These are phyloP conservation scores for Spodoptera litura DNA, from an alignment of 1,140 invertebrate species.

Conservation along the genomic window DNA sequence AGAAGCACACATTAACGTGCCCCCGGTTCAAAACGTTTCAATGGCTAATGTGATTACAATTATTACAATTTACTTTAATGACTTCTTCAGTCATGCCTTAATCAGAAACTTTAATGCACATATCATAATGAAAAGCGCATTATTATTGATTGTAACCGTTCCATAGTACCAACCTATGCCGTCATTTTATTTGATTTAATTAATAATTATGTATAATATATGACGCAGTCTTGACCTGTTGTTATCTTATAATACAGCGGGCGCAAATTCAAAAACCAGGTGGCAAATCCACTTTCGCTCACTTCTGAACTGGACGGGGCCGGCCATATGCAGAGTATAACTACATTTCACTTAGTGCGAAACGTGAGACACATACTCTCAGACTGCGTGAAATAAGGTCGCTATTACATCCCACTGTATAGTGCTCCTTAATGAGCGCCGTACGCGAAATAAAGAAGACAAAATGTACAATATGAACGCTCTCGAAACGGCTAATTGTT, in stretches of 20 bases:
- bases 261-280: slow-evolving; percentile 53
- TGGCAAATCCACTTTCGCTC: slow-evolving; percentile 73
- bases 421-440: slow-evolving; percentile 18
- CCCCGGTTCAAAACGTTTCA: slow-evolving; percentile 18
- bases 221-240: neutral
- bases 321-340: slow-evolving; percentile 59
- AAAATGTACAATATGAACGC: slow-evolving; percentile 41
- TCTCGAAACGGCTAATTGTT: slow-evolving; percentile 53
- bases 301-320: slow-evolving; percentile 58
- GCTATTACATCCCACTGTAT: slow-evolving; percentile 42
- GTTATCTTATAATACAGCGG: neutral
- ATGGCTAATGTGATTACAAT: slow-evolving; percentile 4
- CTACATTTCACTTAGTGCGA: slow-evolving; percentile 48
- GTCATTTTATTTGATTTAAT: no score
- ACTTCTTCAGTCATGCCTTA: no score
- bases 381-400: slow-evolving; percentile 34
- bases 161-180: no score
- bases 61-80: neutral
- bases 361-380: slow-evolving; percentile 39
- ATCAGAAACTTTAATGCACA: no score
- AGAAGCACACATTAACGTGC: slow-evolving; percentile 25
- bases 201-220: no score
- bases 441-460: slow-evolving; percentile 18
- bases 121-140: no score
- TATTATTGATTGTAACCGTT: no score